Base-by-base conservation (phyloP, 2,113 vertebrate species). In the Leptodactylus fuscus region DNA sequence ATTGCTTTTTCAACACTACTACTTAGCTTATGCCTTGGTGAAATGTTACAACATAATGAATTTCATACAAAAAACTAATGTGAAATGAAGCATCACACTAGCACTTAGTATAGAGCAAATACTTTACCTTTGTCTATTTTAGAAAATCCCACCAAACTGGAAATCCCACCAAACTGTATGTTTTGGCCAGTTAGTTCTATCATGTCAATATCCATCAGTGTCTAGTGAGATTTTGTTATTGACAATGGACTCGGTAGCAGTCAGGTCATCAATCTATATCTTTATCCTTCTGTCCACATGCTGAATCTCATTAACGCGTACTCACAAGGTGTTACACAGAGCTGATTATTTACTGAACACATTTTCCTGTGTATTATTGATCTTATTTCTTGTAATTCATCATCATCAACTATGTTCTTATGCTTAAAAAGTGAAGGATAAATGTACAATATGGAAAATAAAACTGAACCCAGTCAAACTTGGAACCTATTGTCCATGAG, bases 181-280 rank as follows among this genome's bases (percentile, higher is more conserved):
- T 32, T 12, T 46, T 76, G 6, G 12, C 46, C 44, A 76, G 32
- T 51, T 51, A 51, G 10, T 2, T n/a, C 15, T 24, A 29, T 16
- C 6, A 13, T 32, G n/a, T 4, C 27, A 32, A 29, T 46, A 67
- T 65, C 27, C n/a, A 81, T 49, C 24, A 67, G 41, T 32, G 41
- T 62, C 2, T 60, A 20, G 20, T 81, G 79, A 67, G 60, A 81
- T 69, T 46, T 81, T 24, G 67, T 44, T 15, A 81, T 60, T 69
- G 51, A 80, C 32, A 34, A 69, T 34, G 27, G 18, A 36, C 24
- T 60, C 62, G 16, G 41, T 36, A n/a, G 32, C 10, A 22, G 24
- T 69, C 24, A 24, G 3, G 22, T 32, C 60, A 67, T 81, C 69
- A 67, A 81, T 69, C 62, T 81, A 34, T 81, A 81, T 81, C 27